Base-by-base conservation (phyloP, 2,888 invertebrate species). In the Priocnemis perturbator region DNA sequence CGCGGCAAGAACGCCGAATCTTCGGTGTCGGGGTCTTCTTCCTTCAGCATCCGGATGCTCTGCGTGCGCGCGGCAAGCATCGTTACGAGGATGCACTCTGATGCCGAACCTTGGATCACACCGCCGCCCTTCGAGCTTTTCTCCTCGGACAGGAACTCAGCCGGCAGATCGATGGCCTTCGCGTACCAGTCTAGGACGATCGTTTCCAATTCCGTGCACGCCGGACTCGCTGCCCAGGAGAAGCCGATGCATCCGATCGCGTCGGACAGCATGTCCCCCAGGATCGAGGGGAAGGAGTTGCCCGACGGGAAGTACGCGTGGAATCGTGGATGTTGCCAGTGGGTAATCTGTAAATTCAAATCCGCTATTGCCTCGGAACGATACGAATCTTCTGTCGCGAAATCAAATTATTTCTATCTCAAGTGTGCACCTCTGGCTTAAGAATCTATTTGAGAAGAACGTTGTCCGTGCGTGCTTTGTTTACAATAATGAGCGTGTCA, bases 251-350 rank as follows among this genome's bases (percentile, higher is more conserved):
- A 98, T 45, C 98, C 98, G 69, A 99, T 96, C 21, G 97, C 98
- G 87, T 97, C 97, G 3, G 97, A 95, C 64, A 99, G 90, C 98
- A 99, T 98, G 87, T 99, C 99, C 0, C 97, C 99, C 60, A 99
- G 91, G 73, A 99, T 98, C 5, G 98, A 98, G 0, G 99, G 99
- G 89, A 94, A 99, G 0, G 96, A 97, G 90, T 98, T 98, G 5
- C 99, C 99, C 14, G 98, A 94, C 7, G 99, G 99, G 88, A 99
- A 99, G 90, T 99, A 99, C 0, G 99, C 99, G 89, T 99, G 98
- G 90, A 99, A 99, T 66, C 96, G 92, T 0, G 99, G 98, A 91
- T 99, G 99, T 88, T 99, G 98, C 99, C 99, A 99, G 89, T 99
- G 98, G 0, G 98, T 98, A 79, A 88, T 87, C 88, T 88, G 81